Base-by-base conservation (phyloP, 2,888 invertebrate species). In the Melitaea athalia region DNA sequence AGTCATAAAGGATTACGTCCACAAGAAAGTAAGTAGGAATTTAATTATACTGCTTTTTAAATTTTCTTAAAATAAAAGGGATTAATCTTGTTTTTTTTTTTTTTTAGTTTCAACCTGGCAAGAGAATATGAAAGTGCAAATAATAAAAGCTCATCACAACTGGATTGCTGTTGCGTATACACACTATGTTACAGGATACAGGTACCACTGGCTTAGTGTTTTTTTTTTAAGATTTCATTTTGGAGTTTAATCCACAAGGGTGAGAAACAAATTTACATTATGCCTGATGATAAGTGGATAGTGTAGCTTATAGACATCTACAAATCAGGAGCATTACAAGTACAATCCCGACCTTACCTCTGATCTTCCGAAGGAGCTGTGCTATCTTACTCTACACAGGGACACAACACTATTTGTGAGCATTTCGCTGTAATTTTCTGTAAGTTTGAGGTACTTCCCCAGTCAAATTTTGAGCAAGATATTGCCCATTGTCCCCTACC, bases 111-210 rank as follows among this genome's bases (percentile, higher is more conserved):
- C 94, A 71, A 92, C 94, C 59, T 97, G 97, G 96, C 94, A 96
- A 7, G 98, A 98, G 85, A 97, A 97, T 55, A 87, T 97, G 81
- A 94, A 98, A 78, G 98, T 98, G 50, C 97, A 98, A 91, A 97
- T 98, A 63, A 97, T 99, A 76, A 97, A 98, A 85, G 99, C 99
- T 5, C 99, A 99, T 90, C 98, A 99, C 86, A 99, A 99, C 85
- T 99, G 99, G 97, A 97, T 99, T 74, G 98, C 97, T 31, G 98
- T 98, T 31, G 99, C 98, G 0, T 99, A 99, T 87, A 96, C 98
- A 68, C 98, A 99, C 89, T 98, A 98, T 90, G 97, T 99, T 31
- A 97, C 97, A 69, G 98, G 99, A 82, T 99, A 98, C 86, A 95
- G 96, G 97, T 97, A 90, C 63, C 17, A 43, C n/a, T n/a, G n/a